Conservation (phyloP, 1,140 invertebrate genomes). For the Pinna nobilis region DNA sequence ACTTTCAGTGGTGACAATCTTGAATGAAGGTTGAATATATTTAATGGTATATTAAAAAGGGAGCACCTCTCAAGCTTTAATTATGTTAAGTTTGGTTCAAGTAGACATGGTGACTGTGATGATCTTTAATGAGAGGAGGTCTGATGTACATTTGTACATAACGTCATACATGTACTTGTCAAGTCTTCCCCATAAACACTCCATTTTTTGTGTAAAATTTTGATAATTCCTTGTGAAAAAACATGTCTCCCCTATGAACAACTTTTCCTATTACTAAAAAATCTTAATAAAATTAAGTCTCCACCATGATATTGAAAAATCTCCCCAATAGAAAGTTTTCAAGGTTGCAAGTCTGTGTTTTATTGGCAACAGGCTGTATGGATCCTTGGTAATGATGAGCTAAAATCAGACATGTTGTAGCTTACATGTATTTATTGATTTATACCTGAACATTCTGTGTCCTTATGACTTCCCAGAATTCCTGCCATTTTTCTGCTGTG, state of each 20-base stretch:
- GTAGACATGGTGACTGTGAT: too few species aligned
- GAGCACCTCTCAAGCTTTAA: not conserved
- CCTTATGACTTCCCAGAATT: conserved; percentile 14
- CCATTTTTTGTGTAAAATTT: too few species aligned
- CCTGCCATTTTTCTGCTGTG: conserved; percentile 15
- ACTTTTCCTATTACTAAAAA: not conserved
- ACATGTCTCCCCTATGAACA: too few species aligned
- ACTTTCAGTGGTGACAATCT: not conserved
- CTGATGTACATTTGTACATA: not conserved
- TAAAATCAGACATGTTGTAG: not conserved
- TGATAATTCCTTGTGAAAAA: too few species aligned
- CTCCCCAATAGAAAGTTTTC: too few species aligned
- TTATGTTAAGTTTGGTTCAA: too few species aligned
- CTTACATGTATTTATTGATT: too few species aligned
- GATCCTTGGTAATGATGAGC: not conserved
- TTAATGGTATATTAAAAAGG: not conserved
- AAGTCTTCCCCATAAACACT: not conserved
- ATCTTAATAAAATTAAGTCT: too few species aligned
- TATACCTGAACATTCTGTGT: conserved; percentile 24
- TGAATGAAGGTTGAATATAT: not conserved
- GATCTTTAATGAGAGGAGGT: too few species aligned
- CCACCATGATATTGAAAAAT: too few species aligned
- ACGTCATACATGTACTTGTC: not conserved
- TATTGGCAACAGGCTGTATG: not conserved
- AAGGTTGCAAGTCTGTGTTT: too few species aligned